Evolutionary conservation across 2,888 invertebrate genomes (phyloP).

Genomic region (Stegana nigrithorax): DNA sequence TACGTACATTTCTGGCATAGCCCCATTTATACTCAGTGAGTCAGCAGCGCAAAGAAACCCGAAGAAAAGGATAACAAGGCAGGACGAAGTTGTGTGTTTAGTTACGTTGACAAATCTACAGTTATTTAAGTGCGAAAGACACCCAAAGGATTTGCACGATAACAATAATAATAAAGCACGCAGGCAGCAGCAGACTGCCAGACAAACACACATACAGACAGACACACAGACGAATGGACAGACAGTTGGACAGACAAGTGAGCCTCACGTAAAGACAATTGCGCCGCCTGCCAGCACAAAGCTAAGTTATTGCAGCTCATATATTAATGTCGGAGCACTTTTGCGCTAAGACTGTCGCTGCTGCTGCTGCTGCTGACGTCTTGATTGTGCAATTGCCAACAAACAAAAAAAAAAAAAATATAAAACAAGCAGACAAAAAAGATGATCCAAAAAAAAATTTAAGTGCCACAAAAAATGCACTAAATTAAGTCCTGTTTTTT

Average conservation of each 20-base stretch:
- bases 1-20: conserved; percentile 42
- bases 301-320: conserved; percentile 60
- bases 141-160: conserved; percentile 46
- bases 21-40: too few species aligned
- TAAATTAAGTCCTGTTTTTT: too few species aligned
- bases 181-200: conserved; percentile 16
- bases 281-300: conserved; percentile 28
- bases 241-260: conserved; percentile 8
- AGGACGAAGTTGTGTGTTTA: too few species aligned
- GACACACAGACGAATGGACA: conserved; percentile 25
- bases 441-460: too few species aligned
- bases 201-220: conserved; percentile 11
- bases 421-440: too few species aligned
- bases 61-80: background rate
- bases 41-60: background rate
- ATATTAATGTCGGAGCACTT: conserved; percentile 26
- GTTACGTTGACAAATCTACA: conserved; percentile 62
- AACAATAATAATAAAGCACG: conserved; percentile 46
- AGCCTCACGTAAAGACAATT: too few species aligned
- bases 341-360: too few species aligned
- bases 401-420: background rate
- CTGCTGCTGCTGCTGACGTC: too few species aligned
- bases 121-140: conserved; percentile 47
- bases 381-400: background rate
- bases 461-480: too few species aligned